Evolutionary conservation across 2,797 vertebrate genomes (phyloP).

Genomic region (Phoebastria nigripes): DNA sequence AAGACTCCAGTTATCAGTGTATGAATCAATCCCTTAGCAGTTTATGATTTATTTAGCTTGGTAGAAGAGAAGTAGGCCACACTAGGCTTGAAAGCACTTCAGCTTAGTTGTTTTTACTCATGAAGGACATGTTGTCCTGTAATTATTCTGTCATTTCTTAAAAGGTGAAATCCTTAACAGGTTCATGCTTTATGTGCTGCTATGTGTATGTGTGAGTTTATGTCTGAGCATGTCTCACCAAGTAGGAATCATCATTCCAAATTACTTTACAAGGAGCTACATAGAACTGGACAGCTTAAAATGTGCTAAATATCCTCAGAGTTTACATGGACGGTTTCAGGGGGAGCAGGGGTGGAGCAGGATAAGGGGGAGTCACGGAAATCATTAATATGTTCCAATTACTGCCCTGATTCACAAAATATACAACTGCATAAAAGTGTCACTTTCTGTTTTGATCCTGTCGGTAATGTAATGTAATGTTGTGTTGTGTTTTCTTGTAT

Average conservation of each 20-base stretch:
- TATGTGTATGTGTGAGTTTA: conserved; percentile 14
- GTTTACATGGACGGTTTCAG: conserved; percentile 10
- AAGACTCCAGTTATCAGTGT: conserved; percentile 16
- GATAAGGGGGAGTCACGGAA: not conserved
- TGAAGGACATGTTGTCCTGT: conserved; percentile 78
- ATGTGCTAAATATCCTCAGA: conserved; percentile 50
- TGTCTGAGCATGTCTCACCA: conserved; percentile 52
- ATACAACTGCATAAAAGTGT: not conserved
- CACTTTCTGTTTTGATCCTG: conserved; percentile 17
- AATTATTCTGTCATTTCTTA: conserved; percentile 81
- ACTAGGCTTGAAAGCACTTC: conserved; percentile 75
- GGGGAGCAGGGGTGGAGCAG: not conserved
- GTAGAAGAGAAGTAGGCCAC: conserved; percentile 76
- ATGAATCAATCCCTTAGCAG: conserved; percentile 52
- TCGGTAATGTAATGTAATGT: not conserved
- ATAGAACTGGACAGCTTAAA: conserved; percentile 57
- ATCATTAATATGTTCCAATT: conserved; percentile 45
- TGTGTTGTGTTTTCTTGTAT: not conserved
- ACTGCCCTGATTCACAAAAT: conserved; percentile 22
- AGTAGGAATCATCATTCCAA: conserved; percentile 52
- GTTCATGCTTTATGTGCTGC: conserved; percentile 57
- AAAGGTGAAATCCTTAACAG: conserved; percentile 75
- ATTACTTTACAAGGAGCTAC: conserved; percentile 58
- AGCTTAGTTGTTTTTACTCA: conserved; percentile 72
- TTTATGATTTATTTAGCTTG: conserved; percentile 76